These are phyloP conservation scores for Lasioglossum oenotherae DNA, from an alignment of 2,888 invertebrate species.

Conservation along the genomic window DNA sequence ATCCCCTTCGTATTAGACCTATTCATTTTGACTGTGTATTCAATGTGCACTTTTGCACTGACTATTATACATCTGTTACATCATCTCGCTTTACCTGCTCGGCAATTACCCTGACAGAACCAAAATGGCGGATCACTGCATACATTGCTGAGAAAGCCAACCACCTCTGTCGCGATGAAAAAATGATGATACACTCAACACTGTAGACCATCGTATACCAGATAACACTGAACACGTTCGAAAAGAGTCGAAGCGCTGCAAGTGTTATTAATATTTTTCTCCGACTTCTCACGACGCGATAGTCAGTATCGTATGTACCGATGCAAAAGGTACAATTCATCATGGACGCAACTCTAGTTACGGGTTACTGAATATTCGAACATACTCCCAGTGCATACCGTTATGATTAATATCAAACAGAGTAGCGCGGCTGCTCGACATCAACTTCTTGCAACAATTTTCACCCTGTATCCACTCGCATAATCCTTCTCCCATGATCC, in stretches of 20 bases:
- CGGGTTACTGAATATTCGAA: constrained; percentile 48
- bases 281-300: neutral
- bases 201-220: neutral
- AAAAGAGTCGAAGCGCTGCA: neutral
- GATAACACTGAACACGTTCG: neutral
- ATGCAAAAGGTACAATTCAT: constrained; percentile 40
- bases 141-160: neutral
- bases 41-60: neutral
- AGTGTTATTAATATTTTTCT: neutral
- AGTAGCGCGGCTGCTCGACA: constrained; percentile 11
- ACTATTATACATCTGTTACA: neutral
- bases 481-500: constrained; percentile 8
- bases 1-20: neutral
- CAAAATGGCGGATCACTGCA: neutral
- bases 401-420: constrained; percentile 54
- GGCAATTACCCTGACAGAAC: neutral
- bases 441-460: constrained; percentile 36
- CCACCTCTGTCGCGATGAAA: neutral
- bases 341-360: constrained; percentile 46
- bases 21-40: neutral
- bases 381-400: constrained; percentile 37
- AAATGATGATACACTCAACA: neutral
- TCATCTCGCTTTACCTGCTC: neutral
- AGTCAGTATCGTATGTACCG: neutral
- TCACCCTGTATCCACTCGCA: constrained; percentile 16